Conservation (phyloP, 2,797 vertebrate species). For the Gallinago nigripennis region DNA sequence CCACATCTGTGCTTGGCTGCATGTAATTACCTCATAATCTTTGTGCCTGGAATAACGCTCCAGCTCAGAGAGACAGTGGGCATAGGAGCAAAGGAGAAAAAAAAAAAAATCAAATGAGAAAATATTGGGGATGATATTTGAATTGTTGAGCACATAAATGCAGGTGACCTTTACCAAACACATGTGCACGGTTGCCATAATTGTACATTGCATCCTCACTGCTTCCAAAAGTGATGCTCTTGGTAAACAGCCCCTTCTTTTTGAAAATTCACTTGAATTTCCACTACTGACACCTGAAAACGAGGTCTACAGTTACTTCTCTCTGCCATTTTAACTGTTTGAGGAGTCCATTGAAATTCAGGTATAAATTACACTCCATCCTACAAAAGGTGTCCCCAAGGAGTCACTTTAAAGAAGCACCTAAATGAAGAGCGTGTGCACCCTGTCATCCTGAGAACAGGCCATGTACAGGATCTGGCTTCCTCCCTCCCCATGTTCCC, state of each 20-base stretch:
- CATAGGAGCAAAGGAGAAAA: not conserved
- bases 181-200: not conserved
- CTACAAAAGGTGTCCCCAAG: not conserved
- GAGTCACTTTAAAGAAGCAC: not conserved
- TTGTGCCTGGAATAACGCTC: not conserved
- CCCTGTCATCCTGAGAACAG: not conserved
- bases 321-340: not conserved
- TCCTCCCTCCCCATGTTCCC: not conserved
- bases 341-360: not conserved
- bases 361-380: not conserved
- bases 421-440: not conserved
- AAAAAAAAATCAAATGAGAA: not conserved
- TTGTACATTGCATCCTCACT: not conserved
- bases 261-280: not conserved
- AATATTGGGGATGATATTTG: not conserved
- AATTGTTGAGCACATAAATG: not conserved
- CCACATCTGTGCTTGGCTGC: not conserved
- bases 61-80: fast-evolving
- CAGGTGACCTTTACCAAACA: not conserved
- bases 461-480: not conserved
- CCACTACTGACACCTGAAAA: not conserved
- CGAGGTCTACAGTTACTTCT: not conserved
- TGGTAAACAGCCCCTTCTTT: not conserved
- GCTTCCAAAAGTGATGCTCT: not conserved
- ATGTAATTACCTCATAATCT: not conserved